Evolutionary conservation across 2,797 vertebrate species (phyloP).

Genomic region (Loriculus beryllinus): DNA sequence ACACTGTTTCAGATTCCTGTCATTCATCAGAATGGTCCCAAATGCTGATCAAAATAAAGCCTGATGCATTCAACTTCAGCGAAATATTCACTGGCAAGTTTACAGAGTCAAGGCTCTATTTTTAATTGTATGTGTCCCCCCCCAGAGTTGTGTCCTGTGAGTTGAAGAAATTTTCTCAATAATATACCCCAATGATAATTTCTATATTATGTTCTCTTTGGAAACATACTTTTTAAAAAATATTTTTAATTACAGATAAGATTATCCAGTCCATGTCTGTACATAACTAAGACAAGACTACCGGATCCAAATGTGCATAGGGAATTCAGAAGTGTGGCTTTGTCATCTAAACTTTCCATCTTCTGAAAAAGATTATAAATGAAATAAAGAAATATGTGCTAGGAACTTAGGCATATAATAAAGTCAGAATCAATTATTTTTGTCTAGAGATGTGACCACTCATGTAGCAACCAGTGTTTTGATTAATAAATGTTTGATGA

Average conservation of each 20-base stretch:
- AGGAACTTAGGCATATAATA: background rate
- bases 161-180: background rate
- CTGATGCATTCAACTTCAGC: background rate
- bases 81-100: background rate
- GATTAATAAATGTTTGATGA: background rate
- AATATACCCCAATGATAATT: background rate
- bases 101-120: background rate
- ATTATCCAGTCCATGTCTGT: background rate
- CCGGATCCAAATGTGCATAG: background rate
- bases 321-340: background rate
- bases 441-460: slow-evolving; percentile 1
- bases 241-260: background rate
- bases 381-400: background rate
- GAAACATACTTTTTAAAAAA: background rate
- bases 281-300: background rate
- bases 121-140: background rate
- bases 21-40: background rate
- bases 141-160: background rate
- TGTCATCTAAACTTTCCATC: background rate
- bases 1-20: background rate
- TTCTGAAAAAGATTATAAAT: background rate
- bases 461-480: background rate
- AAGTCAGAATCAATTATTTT: slow-evolving; percentile 13
- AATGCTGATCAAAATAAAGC: background rate
- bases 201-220: background rate